phyloP scores from a whole-genome alignment of 2,113 vertebrate species.

The Daubentonia madagascariensis region DNA sequence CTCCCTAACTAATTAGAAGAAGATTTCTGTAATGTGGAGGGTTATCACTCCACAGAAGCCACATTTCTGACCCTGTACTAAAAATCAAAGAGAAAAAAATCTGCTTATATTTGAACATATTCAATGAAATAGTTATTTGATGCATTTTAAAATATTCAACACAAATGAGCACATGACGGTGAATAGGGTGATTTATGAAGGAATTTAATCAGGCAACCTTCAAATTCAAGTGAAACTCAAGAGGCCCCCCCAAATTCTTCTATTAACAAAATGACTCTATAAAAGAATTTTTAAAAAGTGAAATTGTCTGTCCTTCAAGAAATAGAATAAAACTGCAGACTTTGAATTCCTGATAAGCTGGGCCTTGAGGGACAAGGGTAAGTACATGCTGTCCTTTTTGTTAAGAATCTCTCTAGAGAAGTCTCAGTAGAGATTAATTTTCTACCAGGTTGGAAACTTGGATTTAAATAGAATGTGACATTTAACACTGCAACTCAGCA shows the following conservation, averaged over 20 bases:
- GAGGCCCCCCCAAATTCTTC: background rate
- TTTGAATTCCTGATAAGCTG: background rate
- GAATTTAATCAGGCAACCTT: background rate
- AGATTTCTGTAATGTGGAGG: too few species aligned
- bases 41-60: accelerated
- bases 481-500: background rate
- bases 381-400: background rate
- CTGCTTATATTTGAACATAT: background rate
- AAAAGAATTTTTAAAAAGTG: background rate
- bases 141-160: background rate
- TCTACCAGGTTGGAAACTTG: background rate
- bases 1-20: background rate
- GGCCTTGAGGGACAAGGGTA: background rate
- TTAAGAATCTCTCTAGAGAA: background rate
- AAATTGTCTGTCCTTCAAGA: background rate
- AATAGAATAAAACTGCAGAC: background rate
- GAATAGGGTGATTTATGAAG: background rate
- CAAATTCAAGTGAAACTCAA: background rate
- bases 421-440: background rate
- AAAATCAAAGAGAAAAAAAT: background rate
- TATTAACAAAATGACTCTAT: background rate
- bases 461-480: background rate
- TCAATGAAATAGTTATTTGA: background rate
- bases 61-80: background rate
- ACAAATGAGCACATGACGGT: background rate